Evolutionary conservation across 2,888 invertebrate genomes (phyloP).

Genomic region (Tipula helvola): DNA sequence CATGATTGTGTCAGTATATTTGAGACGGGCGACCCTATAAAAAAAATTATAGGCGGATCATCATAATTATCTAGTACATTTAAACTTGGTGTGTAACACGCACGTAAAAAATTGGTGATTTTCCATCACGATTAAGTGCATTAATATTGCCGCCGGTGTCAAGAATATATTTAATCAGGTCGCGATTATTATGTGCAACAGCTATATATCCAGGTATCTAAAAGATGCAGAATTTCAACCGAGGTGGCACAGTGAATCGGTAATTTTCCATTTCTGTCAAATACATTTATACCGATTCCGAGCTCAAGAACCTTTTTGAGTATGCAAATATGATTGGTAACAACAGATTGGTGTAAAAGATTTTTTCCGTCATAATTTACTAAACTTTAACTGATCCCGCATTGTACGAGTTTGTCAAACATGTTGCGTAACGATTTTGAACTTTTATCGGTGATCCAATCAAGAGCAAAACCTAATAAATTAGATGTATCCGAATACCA

Average conservation of each 20-base stretch:
- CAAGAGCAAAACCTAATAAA: background rate
- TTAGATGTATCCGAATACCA: background rate
- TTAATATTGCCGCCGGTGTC: background rate
- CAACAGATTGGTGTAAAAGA: background rate
- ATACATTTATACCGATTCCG: background rate
- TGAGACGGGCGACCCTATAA: background rate
- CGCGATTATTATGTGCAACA: background rate
- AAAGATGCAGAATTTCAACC: background rate
- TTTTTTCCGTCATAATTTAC: background rate
- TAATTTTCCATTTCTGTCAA: background rate
- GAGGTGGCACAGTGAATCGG: background rate
- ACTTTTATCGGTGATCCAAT: background rate
- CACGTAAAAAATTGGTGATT: background rate
- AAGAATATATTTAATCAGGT: background rate
- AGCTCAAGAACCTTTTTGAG: background rate
- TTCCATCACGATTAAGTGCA: background rate
- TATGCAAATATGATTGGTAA: background rate
- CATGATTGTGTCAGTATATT: background rate
- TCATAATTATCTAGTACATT: background rate
- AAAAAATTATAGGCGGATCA: background rate
- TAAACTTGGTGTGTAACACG: background rate
- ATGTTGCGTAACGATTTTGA: background rate
- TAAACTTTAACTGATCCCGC: background rate
- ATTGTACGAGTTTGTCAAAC: background rate
- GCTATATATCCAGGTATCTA: background rate